Evolutionary conservation across 2,888 invertebrate genomes (phyloP), one percentile per base, ranked within the genome.

Genomic region (Apotomis betuletana): DNA sequence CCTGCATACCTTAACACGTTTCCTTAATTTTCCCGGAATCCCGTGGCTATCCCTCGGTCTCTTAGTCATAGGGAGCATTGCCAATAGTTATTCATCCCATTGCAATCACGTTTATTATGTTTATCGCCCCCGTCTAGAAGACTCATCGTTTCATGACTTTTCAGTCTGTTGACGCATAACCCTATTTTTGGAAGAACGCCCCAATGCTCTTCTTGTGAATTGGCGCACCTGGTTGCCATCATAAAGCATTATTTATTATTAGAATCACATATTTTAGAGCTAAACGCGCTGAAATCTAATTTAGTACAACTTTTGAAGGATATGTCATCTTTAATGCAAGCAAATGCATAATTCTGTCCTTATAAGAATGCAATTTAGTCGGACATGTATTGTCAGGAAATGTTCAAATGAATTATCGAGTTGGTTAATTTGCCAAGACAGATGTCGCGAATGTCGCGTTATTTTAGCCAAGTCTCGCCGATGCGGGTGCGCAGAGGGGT

Each of bases 371-470:
- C 46, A 70, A 71, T 67, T 72, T 36, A 67, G 15, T 52, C 36
- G 55, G 62, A 10, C 57, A 57, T 57, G 15, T 15, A 15, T 15
- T 15, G 63, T 58, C 67, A 59, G 71, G 77, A 75, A 63, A 77
- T 77, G 82, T 82, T 84, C 77, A 76, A 82, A 86, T 88, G 86
- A 89, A 89, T 90, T 84, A 83, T 77, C 76, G 80, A 78, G 75
- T 79, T 79, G 75, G 81, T 82, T 82, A 87, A 89, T 89, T 83
- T 87, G 89, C 88, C 89, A 89, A 90, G 87, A 86, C 88, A 89
- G 85, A 88, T 91, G 87, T 86, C 79, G 75, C 70, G 76, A 75
- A 77, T 78, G 79, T 80, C 74, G 69, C 74, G 74, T 74, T 80
- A 85, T 87, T 86, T 86, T 78, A 83, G 85, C 82, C 83, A 83